These are phyloP conservation scores for Drosophila ananassae DNA, from an alignment of 1,140 invertebrate species.

Conservation along the genomic window DNA sequence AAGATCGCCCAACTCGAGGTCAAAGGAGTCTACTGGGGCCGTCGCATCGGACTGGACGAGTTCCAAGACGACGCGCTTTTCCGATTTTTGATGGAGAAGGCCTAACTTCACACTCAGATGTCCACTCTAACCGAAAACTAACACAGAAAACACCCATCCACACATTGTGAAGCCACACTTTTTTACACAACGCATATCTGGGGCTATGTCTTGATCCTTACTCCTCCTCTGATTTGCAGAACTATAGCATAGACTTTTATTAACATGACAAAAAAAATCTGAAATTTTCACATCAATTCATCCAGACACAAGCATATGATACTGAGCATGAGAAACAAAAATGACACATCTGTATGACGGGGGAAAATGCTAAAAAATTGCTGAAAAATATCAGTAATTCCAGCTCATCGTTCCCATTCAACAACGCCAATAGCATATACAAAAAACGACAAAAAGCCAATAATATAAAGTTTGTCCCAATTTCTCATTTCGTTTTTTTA, in stretches of 20 bases:
- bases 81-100: constrained; percentile 15
- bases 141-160: no score
- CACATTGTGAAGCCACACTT: not conserved
- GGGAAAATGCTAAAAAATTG: constrained; percentile 34
- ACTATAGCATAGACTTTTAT: constrained; percentile 43
- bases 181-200: constrained; percentile 17
- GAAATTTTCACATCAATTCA: constrained; percentile 23
- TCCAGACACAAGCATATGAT: constrained; percentile 38
- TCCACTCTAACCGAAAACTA: not conserved
- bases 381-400: constrained; percentile 55
- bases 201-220: no score
- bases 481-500: constrained; percentile 37
- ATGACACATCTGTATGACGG: not conserved
- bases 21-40: constrained; percentile 15
- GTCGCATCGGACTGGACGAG: constrained; percentile 28
- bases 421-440: constrained; percentile 6
- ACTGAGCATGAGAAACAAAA: constrained; percentile 1
- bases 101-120: not conserved
- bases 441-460: constrained; percentile 1
- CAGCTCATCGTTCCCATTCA: constrained; percentile 26
- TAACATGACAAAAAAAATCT: constrained; percentile 7
- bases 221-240: not conserved
- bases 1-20: constrained; percentile 19
- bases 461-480: not conserved
- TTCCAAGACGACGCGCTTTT: constrained; percentile 13